phyloP scores from a whole-genome alignment of 2,888 invertebrate species.

The Hydropsyche betteni region DNA sequence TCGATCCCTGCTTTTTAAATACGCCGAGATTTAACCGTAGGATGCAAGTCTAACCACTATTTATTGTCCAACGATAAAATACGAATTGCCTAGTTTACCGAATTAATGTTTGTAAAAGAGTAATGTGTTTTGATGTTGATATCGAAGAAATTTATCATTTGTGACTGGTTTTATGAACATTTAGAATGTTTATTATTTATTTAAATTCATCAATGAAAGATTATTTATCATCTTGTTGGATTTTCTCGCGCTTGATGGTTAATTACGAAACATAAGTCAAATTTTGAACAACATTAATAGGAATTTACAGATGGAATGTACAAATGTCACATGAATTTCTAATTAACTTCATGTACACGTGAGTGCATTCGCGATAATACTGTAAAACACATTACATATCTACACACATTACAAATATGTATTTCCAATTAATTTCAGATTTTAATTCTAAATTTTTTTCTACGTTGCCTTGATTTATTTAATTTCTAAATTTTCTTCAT shows the following conservation, averaged over 20 bases:
- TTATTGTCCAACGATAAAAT: too few species aligned
- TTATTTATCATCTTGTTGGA: not conserved
- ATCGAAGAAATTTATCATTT: too few species aligned
- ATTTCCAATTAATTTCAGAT: too few species aligned
- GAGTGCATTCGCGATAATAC: not conserved
- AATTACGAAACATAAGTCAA: too few species aligned
- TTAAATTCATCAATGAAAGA: not conserved
- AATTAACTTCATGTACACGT: not conserved
- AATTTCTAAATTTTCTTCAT: too few species aligned
- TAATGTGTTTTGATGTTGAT: too few species aligned
- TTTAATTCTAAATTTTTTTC: too few species aligned
- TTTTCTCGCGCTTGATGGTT: not conserved
- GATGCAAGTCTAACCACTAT: too few species aligned
- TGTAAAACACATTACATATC: not conserved
- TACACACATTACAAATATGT: not conserved
- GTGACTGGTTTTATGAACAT: not conserved
- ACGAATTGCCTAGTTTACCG: too few species aligned
- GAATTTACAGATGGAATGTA: not conserved
- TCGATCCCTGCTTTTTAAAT: not conserved
- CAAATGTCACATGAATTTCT: constrained; percentile 16
- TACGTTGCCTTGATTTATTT: too few species aligned
- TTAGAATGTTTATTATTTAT: not conserved
- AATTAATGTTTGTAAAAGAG: too few species aligned
- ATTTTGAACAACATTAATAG: not conserved
- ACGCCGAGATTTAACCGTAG: too few species aligned